Base-by-base conservation (phyloP, 2,797 vertebrate genomes). In the Tragelaphus eurycerus region DNA sequence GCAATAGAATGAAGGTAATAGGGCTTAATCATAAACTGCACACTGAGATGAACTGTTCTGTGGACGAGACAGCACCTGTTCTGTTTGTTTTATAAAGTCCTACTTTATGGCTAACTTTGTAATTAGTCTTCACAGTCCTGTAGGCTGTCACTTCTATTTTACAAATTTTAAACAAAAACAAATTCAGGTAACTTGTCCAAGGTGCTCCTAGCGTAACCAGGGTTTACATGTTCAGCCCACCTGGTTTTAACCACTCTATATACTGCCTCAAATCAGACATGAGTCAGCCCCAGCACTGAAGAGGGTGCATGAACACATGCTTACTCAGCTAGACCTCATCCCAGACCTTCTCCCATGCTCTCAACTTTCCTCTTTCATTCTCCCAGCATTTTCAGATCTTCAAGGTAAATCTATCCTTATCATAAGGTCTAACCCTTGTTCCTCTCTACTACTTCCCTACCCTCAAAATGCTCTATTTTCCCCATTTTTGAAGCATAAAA, bases 231-330 rank as follows among this genome's bases (percentile, higher is more conserved):
- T 50, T 82, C 50, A 64, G 38, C 67, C 52, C 29, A 8, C 17
- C 12, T 43, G 55, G 83, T 38, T 34, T 83, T 64, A 19, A 52
- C 3, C 10, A 19, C 6, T 14, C 4, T 1, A 4, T n/a, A 43
- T 1, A 9, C 4, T 1, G 3, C 10, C 54, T 82, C 23, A 31
- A 48, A 25, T 16, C 23, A 34, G 29, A 25, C 7, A 14, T 17
- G 17, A 23, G 31, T 14, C 27, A 17, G 48, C 8, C 19, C 43
- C 7, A 17, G 31, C 89, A 60, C 50, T 7, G 16, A 54, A 11
- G 60, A 59, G 16, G 5, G 13, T 7, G 3, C 4, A 9, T 29
- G 29, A 31, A 5, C 7, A n/a, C 11, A 6, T 64, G 0, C 12
- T 82, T 83, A 1, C 15, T 82, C 50, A 34, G 31, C 14, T 17